phyloP scores from a whole-genome alignment of 2,888 invertebrate species.

The Agriotes lineatus region DNA sequence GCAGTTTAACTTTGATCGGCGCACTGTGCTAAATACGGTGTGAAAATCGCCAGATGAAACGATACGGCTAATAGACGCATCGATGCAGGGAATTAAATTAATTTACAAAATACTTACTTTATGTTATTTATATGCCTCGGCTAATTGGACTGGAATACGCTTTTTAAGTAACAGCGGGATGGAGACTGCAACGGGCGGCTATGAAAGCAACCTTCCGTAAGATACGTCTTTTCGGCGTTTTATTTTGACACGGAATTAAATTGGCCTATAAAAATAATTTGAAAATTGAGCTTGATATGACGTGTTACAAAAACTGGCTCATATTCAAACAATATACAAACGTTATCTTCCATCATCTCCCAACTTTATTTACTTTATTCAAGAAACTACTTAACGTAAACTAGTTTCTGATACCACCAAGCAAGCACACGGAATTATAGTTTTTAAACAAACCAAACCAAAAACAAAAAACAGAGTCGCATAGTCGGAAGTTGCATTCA shows the following conservation, averaged over 20 bases:
- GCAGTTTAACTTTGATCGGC: conserved; percentile 51
- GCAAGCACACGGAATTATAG: too few relatives aligned
- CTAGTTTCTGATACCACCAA: too few relatives aligned
- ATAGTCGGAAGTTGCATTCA: too few relatives aligned
- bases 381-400: too few relatives aligned
- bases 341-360: too few relatives aligned
- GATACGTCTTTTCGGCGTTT: too few relatives aligned
- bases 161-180: not conserved
- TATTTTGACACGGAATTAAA: not conserved
- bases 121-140: not conserved
- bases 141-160: not conserved
- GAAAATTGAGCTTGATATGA: too few relatives aligned
- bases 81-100: conserved; percentile 23
- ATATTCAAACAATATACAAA: too few relatives aligned
- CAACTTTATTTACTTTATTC: too few relatives aligned
- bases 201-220: not conserved
- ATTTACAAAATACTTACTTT: conserved; percentile 26
- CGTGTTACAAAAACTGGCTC: too few relatives aligned
- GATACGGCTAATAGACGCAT: conserved; percentile 20
- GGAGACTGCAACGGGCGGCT: conserved; percentile 1
- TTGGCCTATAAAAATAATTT: too few relatives aligned
- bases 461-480: too few relatives aligned
- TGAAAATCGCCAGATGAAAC: conserved; percentile 29
- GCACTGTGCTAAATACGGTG: conserved; percentile 45
- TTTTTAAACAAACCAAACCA: not conserved